These are phyloP conservation scores for Euborellia annulipes DNA, from an alignment of 1,140 invertebrate genomes.

Conservation along the genomic window DNA sequence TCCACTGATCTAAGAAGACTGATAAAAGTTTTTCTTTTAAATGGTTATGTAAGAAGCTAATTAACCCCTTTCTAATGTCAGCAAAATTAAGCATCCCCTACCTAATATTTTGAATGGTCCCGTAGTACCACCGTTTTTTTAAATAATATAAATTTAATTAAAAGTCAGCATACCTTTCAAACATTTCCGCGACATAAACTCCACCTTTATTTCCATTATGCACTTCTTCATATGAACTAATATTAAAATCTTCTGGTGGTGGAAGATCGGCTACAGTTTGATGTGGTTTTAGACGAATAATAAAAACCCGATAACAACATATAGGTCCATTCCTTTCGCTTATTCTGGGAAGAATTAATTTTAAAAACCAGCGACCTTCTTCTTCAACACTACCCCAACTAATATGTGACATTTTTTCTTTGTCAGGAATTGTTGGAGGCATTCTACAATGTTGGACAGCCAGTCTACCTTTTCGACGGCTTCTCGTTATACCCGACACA, in stretches of 20 bases:
- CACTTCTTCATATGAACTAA: conserved; percentile 55
- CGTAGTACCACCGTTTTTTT: no score
- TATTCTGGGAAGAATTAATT: conserved; percentile 51
- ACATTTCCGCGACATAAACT: conserved; percentile 68
- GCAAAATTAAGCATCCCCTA: no score
- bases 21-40: no score
- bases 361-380: conserved; percentile 47
- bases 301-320: conserved; percentile 66
- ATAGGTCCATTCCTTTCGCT: conserved; percentile 73
- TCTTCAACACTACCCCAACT: conserved; percentile 54
- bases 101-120: no score
- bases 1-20: no score
- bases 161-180: conserved; percentile 48
- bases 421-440: conserved; percentile 48
- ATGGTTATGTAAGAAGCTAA: no score
- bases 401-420: conserved; percentile 39
- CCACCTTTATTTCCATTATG: conserved; percentile 43
- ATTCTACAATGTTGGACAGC: conserved; percentile 43
- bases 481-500: conserved; percentile 48
- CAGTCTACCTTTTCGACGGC: conserved; percentile 45
- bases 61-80: no score
- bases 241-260: conserved; percentile 42
- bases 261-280: conserved; percentile 47
- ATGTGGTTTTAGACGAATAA: conserved; percentile 49
- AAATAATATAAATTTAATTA: no score